Conservation (phyloP, 2,113 vertebrate species). For the Sylvietta virens region DNA sequence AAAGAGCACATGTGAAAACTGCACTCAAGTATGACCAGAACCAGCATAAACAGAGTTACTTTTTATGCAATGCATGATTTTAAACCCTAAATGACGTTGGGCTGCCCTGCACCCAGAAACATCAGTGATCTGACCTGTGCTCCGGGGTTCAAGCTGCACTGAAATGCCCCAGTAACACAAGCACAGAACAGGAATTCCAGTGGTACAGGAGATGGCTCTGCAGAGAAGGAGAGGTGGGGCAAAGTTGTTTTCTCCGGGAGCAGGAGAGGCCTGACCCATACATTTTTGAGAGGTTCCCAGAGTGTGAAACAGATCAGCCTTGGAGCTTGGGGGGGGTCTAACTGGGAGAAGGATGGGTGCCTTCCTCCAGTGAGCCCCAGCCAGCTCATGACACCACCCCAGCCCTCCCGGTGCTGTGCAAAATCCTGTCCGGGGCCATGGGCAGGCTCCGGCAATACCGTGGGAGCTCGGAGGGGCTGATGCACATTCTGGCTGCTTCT, state of each 20-base stretch:
- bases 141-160: neutral
- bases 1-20: neutral
- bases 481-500: rapidly evolving
- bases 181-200: neutral
- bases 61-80: neutral
- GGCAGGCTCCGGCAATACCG: neutral
- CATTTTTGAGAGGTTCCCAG: neutral
- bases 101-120: neutral
- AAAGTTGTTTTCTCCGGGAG: neutral
- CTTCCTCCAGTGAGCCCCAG: neutral
- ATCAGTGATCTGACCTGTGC: neutral
- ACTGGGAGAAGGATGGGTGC: neutral
- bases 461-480: rapidly evolving
- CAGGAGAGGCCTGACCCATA: neutral
- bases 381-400: neutral
- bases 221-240: neutral
- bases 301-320: neutral
- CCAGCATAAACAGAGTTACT: neutral
- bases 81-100: neutral
- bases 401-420: neutral
- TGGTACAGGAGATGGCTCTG: neutral
- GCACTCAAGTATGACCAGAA: neutral
- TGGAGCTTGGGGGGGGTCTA: neutral
- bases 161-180: neutral
- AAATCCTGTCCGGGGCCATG: neutral